Percentiles rank a stretch among this genome's conserved stretches.
phyloP scores from a whole-genome alignment of 2,888 invertebrate species.

The Dinocampus coccinellae region DNA sequence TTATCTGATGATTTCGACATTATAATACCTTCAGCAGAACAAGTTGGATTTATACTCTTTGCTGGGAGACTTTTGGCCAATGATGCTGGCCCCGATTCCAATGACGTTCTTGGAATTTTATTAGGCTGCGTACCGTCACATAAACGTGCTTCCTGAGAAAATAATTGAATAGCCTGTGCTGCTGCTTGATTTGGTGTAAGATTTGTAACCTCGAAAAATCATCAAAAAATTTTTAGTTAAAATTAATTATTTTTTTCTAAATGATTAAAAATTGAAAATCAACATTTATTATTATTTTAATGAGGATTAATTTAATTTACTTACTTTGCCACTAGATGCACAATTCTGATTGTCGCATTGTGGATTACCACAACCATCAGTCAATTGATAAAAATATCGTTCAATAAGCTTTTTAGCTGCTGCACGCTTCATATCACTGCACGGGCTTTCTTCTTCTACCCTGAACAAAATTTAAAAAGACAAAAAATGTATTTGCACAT shows the following conservation, averaged over 20 bases:
- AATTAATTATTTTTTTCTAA: neutral
- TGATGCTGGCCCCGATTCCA: conserved; percentile 65
- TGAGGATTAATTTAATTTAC: neutral
- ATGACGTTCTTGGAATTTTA: conserved; percentile 79
- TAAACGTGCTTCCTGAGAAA: conserved; percentile 85
- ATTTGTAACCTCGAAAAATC: conserved; percentile 73
- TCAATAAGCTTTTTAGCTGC: conserved; percentile 88
- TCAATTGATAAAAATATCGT: conserved; percentile 92
- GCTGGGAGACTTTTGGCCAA: conserved; percentile 65
- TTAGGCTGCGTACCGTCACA: conserved; percentile 81
- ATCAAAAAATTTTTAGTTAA: neutral
- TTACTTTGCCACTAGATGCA: conserved; percentile 89
- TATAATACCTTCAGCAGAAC: conserved; percentile 65
- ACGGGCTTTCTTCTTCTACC: conserved; percentile 67
- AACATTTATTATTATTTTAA: neutral
- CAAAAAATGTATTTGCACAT: neutral
- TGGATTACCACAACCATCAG: conserved; percentile 93
- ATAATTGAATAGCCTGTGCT: conserved; percentile 87
- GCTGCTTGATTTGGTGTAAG: conserved; percentile 92
- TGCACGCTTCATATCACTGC: conserved; percentile 71
- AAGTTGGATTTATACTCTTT: conserved; percentile 66
- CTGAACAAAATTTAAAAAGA: conserved; percentile 41
- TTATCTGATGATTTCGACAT: neutral
- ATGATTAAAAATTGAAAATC: neutral
- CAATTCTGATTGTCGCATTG: conserved; percentile 88